Evolutionary conservation across 30 jellyfish, hydroid and myxozoan species (phyloP), one percentile per base, ranked within the genome.

Genomic region (Turritopsis rubra): DNA sequence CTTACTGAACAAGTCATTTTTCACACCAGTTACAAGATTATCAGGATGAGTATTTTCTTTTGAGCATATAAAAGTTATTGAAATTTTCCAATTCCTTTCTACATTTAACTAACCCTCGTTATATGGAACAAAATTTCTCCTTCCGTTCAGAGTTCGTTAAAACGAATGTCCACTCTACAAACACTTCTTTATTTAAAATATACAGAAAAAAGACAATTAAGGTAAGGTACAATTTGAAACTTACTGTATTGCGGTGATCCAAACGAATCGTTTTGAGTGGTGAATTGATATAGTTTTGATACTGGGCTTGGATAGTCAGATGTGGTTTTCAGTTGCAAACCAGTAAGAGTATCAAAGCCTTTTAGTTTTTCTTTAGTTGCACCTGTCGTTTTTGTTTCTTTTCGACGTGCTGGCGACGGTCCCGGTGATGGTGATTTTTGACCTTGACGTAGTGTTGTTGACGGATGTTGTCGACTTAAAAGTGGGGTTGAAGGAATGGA

Each of bases 401-500:
- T 68, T 68, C 77, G 77, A 26, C 79, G 65, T 18, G 90, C 88
- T 21, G 91, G 91, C 9, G 84, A 52, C 0, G 84, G 77, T 29
- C 80, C 65, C 8, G 80, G 87, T 0, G 91, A 74, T 7, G 91
- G 91, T 18, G 91, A 85, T 75, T 75, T 85, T 30, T 70, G 81
- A 18, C 83, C 53, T 17, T 25, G 53, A 17, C 89, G 88, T n/a
- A 76, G 21, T 18, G 89, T 75, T 21, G 97, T 89, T 26, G 97
- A 96, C 23, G 99, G 99, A 70, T 94, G 99, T 76, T 94, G 92
- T 28, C 88, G 79, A 85, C 90, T 90, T 17, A 94, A 92, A 24
- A 79, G 73, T 16, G 99, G 99, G 7, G 99, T 94, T 29, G 96
- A 82, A 13, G 99, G 99, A 66, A 94, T 88, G 7, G 99, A 94